A percentile compares a stretch with the other conserved stretches of the same genome.
Evolutionary conservation across 2,797 vertebrate genomes (phyloP).

Genomic region (Pipistrellus pygmaeus): DNA sequence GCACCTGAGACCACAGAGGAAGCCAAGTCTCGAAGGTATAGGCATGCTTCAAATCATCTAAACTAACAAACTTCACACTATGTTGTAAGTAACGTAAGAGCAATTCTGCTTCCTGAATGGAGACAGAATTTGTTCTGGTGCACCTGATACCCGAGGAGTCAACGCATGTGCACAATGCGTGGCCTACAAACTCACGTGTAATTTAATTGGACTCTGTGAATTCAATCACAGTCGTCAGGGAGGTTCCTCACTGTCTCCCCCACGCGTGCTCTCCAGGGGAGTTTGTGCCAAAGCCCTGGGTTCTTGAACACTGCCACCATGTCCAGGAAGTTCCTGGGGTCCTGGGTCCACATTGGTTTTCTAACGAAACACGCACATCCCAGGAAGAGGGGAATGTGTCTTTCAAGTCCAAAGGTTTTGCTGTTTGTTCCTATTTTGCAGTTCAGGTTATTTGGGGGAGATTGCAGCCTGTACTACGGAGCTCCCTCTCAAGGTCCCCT

Average conservation of each 20-base stretch:
- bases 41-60: background rate
- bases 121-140: background rate
- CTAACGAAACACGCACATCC: background rate
- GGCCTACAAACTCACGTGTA: background rate
- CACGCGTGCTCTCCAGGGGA: accelerated
- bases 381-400: background rate
- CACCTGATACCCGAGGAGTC: background rate
- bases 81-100: background rate
- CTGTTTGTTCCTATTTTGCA: background rate
- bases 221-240: too few relatives aligned
- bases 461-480: background rate
- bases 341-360: background rate
- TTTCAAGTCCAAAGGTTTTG: background rate
- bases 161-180: accelerated
- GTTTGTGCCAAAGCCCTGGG: background rate
- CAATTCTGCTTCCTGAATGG: background rate
- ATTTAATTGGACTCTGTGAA: background rate
- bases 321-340: background rate
- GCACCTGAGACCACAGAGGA: background rate
- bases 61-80: background rate
- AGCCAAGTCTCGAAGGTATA: background rate
- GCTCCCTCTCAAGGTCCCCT: background rate
- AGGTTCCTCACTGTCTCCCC: too few relatives aligned
- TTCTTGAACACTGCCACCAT: background rate
- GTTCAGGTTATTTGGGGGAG: background rate